Evolutionary conservation across 2,888 invertebrate genomes (phyloP).

Genomic region (Kuschelorhynchus macadamiae): DNA sequence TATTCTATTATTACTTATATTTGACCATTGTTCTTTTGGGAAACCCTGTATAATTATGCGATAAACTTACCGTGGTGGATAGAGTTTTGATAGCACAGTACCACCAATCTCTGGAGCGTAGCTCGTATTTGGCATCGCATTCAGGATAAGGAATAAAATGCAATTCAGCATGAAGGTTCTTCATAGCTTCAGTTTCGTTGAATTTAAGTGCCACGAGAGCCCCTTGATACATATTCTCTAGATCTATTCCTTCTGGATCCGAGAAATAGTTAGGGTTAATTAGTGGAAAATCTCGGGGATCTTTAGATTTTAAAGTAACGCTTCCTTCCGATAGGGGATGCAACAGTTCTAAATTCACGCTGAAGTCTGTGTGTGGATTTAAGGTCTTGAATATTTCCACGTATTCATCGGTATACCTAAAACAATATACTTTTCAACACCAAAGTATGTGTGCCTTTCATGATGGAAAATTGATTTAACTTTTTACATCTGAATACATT

Average conservation of each 20-base stretch:
- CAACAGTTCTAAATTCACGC: neutral
- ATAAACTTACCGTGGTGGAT: neutral
- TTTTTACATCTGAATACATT: too few relatives aligned
- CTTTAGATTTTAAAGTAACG: neutral
- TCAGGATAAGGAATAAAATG: neutral
- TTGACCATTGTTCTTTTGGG: too few relatives aligned
- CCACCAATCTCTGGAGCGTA: neutral
- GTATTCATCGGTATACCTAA: neutral
- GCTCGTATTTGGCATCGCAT: neutral
- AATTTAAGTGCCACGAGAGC: neutral
- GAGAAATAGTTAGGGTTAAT: neutral
- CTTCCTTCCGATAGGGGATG: neutral
- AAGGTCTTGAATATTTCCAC: neutral
- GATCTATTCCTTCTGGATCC: neutral
- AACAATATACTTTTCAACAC: too few relatives aligned
- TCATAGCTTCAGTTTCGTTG: neutral
- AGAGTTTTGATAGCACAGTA: neutral
- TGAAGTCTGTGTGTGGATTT: neutral
- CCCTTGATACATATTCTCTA: neutral
- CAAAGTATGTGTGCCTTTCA: too few relatives aligned
- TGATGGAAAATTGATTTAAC: too few relatives aligned
- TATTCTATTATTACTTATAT: too few relatives aligned
- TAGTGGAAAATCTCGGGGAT: neutral
- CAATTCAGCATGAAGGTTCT: neutral
- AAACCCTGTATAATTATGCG: too few relatives aligned